Evolutionary conservation across 2,888 invertebrate genomes (phyloP).

Genomic region (Agapostemon virescens): DNA sequence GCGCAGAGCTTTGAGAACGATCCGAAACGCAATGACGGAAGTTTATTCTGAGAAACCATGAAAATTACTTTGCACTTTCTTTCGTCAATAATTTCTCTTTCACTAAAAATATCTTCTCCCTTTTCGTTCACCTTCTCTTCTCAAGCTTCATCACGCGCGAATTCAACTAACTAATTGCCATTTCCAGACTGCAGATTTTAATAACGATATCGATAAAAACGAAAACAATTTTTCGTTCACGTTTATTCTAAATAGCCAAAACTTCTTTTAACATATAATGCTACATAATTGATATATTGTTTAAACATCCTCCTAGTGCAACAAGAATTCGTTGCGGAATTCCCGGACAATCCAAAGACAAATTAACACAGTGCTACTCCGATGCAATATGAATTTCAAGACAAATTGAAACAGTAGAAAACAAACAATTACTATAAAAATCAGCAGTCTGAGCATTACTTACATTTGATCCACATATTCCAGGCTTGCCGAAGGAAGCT

Average conservation of each 20-base stretch:
- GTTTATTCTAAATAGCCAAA: too few relatives aligned
- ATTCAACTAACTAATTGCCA: background rate
- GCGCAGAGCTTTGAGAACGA: background rate
- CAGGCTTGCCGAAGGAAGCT: conserved; percentile 3
- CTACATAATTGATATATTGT: too few relatives aligned
- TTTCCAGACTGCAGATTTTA: background rate
- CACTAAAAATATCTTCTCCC: background rate
- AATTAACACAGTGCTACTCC: too few relatives aligned
- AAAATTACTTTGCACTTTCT: conserved; percentile 13
- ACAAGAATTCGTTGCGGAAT: too few relatives aligned
- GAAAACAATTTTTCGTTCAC: too few relatives aligned
- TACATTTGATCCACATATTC: background rate
- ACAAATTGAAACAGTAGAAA: too few relatives aligned
- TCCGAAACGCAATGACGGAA: background rate
- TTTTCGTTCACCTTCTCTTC: background rate
- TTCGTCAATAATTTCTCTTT: background rate
- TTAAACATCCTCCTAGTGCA: too few relatives aligned
- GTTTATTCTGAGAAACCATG: background rate
- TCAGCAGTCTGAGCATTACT: background rate
- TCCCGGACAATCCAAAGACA: too few relatives aligned
- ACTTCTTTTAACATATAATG: too few relatives aligned
- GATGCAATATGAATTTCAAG: too few relatives aligned
- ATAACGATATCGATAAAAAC: background rate
- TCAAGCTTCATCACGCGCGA: background rate
- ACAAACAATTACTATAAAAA: too few relatives aligned